These are phyloP conservation scores for Strigamia transsilvanica DNA, from an alignment of 2,888 invertebrate species.

Conservation along the genomic window DNA sequence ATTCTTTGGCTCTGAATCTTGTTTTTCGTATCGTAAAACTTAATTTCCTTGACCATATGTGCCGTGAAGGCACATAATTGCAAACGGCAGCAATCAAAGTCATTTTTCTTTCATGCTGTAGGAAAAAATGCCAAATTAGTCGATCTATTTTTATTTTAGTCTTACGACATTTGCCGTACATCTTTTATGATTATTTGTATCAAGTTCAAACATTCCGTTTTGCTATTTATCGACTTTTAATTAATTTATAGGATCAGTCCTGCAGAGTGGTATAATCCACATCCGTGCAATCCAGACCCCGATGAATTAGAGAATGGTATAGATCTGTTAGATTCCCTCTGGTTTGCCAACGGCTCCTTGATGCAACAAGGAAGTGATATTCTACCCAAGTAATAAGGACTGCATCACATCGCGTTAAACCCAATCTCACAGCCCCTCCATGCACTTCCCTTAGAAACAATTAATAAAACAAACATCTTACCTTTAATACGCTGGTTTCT, in stretches of 20 bases:
- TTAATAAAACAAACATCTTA: neutral
- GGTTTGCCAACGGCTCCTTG: conserved; percentile 95
- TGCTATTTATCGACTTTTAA: too few relatives aligned
- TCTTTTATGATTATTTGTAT: too few relatives aligned
- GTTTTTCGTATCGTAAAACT: too few relatives aligned
- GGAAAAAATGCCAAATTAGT: too few relatives aligned
- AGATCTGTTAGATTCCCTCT: conserved; percentile 91
- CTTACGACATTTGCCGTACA: too few relatives aligned
- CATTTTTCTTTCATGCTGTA: too few relatives aligned
- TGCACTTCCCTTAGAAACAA: neutral
- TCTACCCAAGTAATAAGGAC: conserved; percentile 84
- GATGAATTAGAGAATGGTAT: conserved; percentile 92
- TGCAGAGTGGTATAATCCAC: conserved; percentile 67
- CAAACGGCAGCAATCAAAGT: too few relatives aligned
- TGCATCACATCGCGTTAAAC: neutral
- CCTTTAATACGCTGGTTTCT: neutral
- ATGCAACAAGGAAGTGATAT: conserved; percentile 97
- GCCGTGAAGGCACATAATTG: too few relatives aligned
- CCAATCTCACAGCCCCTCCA: neutral
- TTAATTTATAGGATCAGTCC: conserved; percentile 61
- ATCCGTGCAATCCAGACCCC: conserved; percentile 65
- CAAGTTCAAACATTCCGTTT: too few relatives aligned
- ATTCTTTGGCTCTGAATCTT: too few relatives aligned
- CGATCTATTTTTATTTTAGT: too few relatives aligned
- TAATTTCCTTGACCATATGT: too few relatives aligned